Conservation (phyloP, 2,888 invertebrate genomes). For the Tridacna crocea region DNA sequence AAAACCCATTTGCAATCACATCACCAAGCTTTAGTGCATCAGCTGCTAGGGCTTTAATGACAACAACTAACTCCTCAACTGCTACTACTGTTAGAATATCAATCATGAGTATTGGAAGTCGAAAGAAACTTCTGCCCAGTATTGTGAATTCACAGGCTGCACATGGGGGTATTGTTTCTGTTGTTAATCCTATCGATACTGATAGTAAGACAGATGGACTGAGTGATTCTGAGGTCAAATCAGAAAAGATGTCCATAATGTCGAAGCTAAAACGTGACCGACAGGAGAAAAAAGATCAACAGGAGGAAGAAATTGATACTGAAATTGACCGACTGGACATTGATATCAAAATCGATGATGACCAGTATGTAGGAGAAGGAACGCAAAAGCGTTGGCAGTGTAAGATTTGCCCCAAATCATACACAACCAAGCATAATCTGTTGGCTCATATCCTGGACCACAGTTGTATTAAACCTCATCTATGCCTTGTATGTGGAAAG, state of each 20-base stretch:
- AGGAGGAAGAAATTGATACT: slow-evolving; percentile 33
- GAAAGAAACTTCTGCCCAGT: slow-evolving; percentile 49
- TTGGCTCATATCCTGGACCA: slow-evolving; percentile 83
- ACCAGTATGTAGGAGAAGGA: slow-evolving; percentile 79
- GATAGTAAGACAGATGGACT: slow-evolving; percentile 3
- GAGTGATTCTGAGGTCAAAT: slow-evolving; percentile 32
- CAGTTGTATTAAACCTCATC: slow-evolving; percentile 82
- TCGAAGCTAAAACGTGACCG: slow-evolving; percentile 51
- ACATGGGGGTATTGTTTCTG: slow-evolving; percentile 60
- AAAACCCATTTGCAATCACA: slow-evolving; percentile 69
- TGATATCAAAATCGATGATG: slow-evolving; percentile 81
- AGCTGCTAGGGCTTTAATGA: slow-evolving; percentile 74
- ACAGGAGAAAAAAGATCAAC: slow-evolving; percentile 19
- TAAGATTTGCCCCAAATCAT: slow-evolving; percentile 81
- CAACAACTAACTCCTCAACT: slow-evolving; percentile 72
- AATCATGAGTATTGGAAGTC: slow-evolving; percentile 71
- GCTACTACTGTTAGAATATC: slow-evolving; percentile 75
- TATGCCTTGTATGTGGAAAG: slow-evolving; percentile 83
- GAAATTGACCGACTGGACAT: slow-evolving; percentile 76
- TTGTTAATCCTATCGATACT: slow-evolving; percentile 47
- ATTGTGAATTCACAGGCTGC: slow-evolving; percentile 57
- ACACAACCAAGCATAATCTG: slow-evolving; percentile 83
- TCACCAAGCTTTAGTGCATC: slow-evolving; percentile 75
- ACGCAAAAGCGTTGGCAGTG: slow-evolving; percentile 83
- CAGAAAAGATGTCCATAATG: slow-evolving; percentile 47